Evolutionary conservation across 2,797 vertebrate species (phyloP), one percentile per base, ranked within the genome.

Genomic region (Sorex maritimensis): DNA sequence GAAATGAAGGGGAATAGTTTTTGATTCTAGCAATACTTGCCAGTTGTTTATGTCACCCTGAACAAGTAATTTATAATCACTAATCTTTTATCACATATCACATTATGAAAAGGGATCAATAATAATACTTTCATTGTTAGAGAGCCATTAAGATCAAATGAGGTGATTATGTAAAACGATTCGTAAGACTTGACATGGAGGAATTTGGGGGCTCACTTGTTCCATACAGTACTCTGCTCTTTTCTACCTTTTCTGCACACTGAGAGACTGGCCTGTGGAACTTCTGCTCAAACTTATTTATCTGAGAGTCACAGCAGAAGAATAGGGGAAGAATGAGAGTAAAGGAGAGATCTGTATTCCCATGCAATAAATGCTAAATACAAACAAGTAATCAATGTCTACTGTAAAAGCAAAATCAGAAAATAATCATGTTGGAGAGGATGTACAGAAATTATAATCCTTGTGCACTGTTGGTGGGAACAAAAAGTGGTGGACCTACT

Each of bases 11-110:
- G 75, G 7, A 75, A 7, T 8, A 75, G 68, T 83, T 78, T 72
- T 63, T 44, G 26, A 71, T 63, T 86, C 77, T 82, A 46, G 34
- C 19, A 81, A 4, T 38, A 17, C 49, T 86, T 21, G 63, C 44
- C 63, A 71, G 26, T 61, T 44, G 41, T 44, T 44, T 86, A 38
- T 30, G 41, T 41, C 65, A 86, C 46, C 14, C 10, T 34, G 46
- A 72, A 23, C 26, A 65, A 77, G 14, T 72, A 75, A 52, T 13
- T 83, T 46, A 77, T 7, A 10, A 67, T 61, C 46, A 83, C 46
- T 81, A 63, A 73, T 71, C 55, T 41, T 87, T 80, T 61, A 73
- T 19, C 67, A 85, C 11, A 12, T 61, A 73, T 19, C 67, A 85
- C 11, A 12, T 61, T n/a, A 21, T 28, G 72, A 72, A 94, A 78